Base-by-base conservation (phyloP, 2,113 vertebrate genomes). In the Anoura caudifer region DNA sequence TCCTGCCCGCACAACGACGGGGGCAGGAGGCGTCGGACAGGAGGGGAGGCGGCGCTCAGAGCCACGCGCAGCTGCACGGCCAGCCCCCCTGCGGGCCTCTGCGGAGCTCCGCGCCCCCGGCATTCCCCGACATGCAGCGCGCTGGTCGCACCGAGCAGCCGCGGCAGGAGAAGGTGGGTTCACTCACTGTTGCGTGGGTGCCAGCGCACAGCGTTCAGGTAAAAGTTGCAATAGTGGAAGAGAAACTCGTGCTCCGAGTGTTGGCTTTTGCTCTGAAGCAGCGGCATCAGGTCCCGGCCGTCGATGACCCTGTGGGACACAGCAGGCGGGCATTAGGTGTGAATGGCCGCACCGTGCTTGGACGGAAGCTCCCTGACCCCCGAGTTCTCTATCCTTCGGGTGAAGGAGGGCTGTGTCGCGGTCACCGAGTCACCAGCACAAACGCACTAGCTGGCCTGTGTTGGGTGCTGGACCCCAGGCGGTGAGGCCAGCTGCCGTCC, bases 181-280 rank as follows among this genome's bases (percentile, higher is more conserved):
- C 75, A 98, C 99, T 99, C 98, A 99, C 99, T 98, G 96, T 99
- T 98, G 33, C 1, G 43, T 1, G 99, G 99, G 45, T 97, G 98
- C 99, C 99, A 99, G 22, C 99, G 98, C 50, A 99, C 99, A 6
- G 99, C 99, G 17, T 99, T 99, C 87, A 99, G 96, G 97, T 99
- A 98, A 41, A 98, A 97, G 92, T 99, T 99, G 95, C 99, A 99
- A 96, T 99, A 99, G 86, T 99, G 99, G 98, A 99, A 99, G 70
- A 99, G 98, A 16, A 99, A 99, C 95, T 99, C 99, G 15, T 99
- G 99, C 0, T 98, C 96, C 0, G 99, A 99, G 26, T 3, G 96
- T 8, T 95, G 95, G 54, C 79, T 96, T 43, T 41, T 91, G 28
- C 98, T 98, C 97, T 97, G 98, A 36, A 99, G 97, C 97, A 99